Evolutionary conservation across 2,797 vertebrate species (phyloP), one percentile per base, ranked within the genome.

Genomic region (Amazona ochrocephala): DNA sequence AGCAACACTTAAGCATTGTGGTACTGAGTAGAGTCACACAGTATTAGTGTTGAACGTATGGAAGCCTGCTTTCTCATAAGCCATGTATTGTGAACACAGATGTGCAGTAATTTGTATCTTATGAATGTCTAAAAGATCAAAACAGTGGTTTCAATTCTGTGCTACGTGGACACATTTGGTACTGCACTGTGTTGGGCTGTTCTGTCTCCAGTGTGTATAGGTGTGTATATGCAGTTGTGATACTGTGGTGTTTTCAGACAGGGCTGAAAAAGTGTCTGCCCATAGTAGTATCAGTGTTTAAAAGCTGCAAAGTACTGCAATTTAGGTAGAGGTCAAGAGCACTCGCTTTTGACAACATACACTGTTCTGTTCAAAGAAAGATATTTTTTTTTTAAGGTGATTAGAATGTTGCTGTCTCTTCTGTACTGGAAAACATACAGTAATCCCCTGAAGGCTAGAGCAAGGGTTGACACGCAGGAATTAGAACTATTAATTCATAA

Each of bases 121-220:
- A 24, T 1, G 15, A 32, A 32, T 7, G 9, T 11, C 47, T 66
- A 13, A n/a, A 44, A 19, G 34, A 18, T 39, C 10, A 2, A 26
- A 7, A 11, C 27, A 2, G 2, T 6, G 32, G 14, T 8, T 50
- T 58, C 53, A 4, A n/a, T 24, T 6, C 7, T 39, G 41, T 34
- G 41, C n/a, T 47, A 2, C 3, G 5, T n/a, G 27, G 47, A 22
- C 44, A 6, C 7, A 5, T 9, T 7, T 30, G 29, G 39, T 32
- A 5, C n/a, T n/a, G 1, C 19, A 3, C 9, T 11, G 24, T 30
- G n/a, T 41, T 10, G 41, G 41, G 2, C 65, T 32, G 56, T 24
- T 39, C 50, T 1, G 3, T n/a, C 3, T 3, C 10, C n/a, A 21
- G 39, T 3, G 4, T 17, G 4, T 6, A 8, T 2, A 18, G 34